These are phyloP conservation scores for Apoda limacodes DNA, from an alignment of 2,888 invertebrate species.

Conservation along the genomic window DNA sequence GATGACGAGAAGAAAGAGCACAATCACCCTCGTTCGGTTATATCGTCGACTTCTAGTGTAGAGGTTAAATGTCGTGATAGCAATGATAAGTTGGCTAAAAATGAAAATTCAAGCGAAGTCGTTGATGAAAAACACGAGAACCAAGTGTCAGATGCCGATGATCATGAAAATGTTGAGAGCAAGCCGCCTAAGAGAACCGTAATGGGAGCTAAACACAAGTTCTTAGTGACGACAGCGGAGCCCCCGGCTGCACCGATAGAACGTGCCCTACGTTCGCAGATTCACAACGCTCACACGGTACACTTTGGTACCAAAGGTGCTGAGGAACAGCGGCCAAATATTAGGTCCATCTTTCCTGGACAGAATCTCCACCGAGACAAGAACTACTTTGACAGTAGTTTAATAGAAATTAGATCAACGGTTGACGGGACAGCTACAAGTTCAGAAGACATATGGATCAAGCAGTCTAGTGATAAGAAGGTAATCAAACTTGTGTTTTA, in stretches of 20 bases:
- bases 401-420: slow-evolving; percentile 83
- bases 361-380: slow-evolving; percentile 77
- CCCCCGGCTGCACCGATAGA: slow-evolving; percentile 49
- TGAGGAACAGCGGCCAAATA: slow-evolving; percentile 67
- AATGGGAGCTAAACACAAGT: slow-evolving; percentile 54
- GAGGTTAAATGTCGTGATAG: slow-evolving; percentile 25
- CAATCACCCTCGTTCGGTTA: slow-evolving; percentile 25
- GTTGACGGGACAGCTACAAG: slow-evolving; percentile 75
- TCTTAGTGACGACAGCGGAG: slow-evolving; percentile 48
- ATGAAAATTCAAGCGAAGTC: slow-evolving; percentile 20
- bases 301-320: slow-evolving; percentile 74
- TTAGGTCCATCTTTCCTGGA: slow-evolving; percentile 71
- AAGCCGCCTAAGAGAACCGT: slow-evolving; percentile 45
- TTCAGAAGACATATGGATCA: slow-evolving; percentile 79
- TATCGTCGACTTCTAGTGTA: slow-evolving; percentile 24
- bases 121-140: slow-evolving; percentile 1
- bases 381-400: slow-evolving; percentile 83
- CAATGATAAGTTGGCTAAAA: slow-evolving; percentile 11
- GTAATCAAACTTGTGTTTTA: slow-evolving; percentile 45
- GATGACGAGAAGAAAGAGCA: slow-evolving; percentile 70
- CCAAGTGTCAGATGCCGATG: slow-evolving; percentile 8
- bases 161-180: slow-evolving; percentile 21
- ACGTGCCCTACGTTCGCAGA: slow-evolving; percentile 55
- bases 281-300: slow-evolving; percentile 74
- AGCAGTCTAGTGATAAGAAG: slow-evolving; percentile 67